Percentiles rank a stretch among this genome's conserved stretches.
phyloP scores from a whole-genome alignment of 2,888 invertebrate species.

The Habrosyne pyritoides region DNA sequence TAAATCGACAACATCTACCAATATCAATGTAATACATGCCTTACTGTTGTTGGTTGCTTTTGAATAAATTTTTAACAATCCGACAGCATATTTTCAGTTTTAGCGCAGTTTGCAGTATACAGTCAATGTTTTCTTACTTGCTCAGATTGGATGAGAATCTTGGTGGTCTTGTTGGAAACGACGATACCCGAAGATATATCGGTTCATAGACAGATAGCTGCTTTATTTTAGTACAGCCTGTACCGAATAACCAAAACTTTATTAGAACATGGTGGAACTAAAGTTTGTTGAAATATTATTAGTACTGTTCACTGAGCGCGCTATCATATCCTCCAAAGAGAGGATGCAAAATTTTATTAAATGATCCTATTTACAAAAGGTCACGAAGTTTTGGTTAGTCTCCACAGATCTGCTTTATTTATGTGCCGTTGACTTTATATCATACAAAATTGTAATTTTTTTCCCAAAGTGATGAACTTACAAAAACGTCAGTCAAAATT shows the following conservation, averaged over 20 bases:
- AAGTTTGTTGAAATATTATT: neutral
- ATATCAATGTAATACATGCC: no score
- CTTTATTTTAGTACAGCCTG: constrained; percentile 1
- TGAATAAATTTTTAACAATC: neutral
- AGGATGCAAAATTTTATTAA: neutral
- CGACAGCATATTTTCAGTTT: neutral
- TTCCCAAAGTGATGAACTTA: neutral
- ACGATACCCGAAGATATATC: constrained; percentile 8
- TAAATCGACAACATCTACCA: neutral
- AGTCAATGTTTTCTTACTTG: neutral
- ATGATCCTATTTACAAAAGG: no score
- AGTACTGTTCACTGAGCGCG: neutral
- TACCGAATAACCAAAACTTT: neutral
- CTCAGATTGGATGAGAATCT: neutral
- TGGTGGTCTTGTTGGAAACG: constrained; percentile 7
- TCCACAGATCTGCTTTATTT: no score
- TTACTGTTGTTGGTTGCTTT: neutral
- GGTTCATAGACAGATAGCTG: constrained; percentile 2
- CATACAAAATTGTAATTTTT: no score
- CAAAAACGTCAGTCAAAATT: neutral
- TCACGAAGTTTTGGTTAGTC: no score
- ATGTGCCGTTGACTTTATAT: no score
- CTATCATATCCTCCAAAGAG: neutral
- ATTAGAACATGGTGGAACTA: neutral
- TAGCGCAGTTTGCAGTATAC: neutral